Conservation (phyloP, 2,113 vertebrate species). For the Girardinichthys multiradiatus region DNA sequence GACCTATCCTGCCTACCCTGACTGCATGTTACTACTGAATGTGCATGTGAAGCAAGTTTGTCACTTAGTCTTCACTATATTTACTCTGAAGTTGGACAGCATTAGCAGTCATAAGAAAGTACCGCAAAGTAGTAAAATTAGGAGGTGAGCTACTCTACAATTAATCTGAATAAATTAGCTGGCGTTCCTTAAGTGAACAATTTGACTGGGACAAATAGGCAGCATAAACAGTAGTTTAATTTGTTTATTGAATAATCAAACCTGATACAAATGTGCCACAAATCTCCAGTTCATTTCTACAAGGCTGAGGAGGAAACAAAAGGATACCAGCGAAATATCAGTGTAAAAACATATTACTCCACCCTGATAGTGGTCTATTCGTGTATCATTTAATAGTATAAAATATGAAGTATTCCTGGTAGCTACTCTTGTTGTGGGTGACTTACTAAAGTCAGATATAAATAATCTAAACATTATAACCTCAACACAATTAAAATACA, state of each 20-base stretch:
- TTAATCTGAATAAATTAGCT: slow-evolving; percentile 53
- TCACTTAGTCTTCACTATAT: too few species aligned
- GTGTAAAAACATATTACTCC: background rate
- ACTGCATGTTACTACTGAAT: too few species aligned
- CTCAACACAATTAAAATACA: background rate
- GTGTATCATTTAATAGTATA: background rate
- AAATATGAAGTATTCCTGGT: too few species aligned
- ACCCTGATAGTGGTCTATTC: background rate
- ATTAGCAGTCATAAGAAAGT: too few species aligned
- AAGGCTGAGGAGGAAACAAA: background rate
- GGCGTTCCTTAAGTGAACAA: slow-evolving; percentile 32
- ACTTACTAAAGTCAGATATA: background rate
- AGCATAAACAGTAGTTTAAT: slow-evolving; percentile 56
- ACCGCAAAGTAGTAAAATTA: background rate
- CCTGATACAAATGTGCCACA: slow-evolving; percentile 30
- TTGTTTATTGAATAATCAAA: slow-evolving; percentile 63
- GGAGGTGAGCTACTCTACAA: slow-evolving; percentile 14
- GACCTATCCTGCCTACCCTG: too few species aligned
- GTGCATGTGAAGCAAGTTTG: too few species aligned
- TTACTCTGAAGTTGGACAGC: too few species aligned
- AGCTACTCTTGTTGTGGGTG: too few species aligned
- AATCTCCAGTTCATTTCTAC: background rate
- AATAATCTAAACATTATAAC: background rate
- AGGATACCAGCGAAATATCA: background rate
- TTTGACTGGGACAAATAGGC: slow-evolving; percentile 22